Conservation (phyloP, 2,797 vertebrate species). For the Lithobates sylvaticus region DNA sequence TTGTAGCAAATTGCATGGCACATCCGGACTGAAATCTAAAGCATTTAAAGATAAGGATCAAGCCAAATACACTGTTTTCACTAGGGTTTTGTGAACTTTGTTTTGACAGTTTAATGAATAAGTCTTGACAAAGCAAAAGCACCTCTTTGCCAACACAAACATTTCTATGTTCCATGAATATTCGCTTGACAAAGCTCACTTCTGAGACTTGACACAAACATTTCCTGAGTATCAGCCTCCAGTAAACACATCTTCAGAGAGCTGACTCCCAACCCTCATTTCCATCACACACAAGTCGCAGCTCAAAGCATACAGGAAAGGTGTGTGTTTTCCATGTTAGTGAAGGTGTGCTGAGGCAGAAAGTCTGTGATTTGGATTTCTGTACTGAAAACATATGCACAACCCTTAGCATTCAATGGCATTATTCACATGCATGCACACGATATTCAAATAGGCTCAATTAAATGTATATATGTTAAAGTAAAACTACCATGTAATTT, state of each 20-base stretch:
- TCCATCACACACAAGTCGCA: slow-evolving; percentile 40
- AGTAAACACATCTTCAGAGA: slow-evolving; percentile 45
- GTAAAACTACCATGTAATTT: too few relatives aligned
- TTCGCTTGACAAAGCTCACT: slow-evolving; percentile 40
- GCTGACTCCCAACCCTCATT: slow-evolving; percentile 23
- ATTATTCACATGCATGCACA: too few relatives aligned
- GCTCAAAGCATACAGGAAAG: background rate
- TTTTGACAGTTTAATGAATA: slow-evolving; percentile 54
- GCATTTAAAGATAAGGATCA: slow-evolving; percentile 27
- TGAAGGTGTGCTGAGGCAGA: slow-evolving; percentile 8
- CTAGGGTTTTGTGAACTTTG: slow-evolving; percentile 28
- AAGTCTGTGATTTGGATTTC: too few relatives aligned
- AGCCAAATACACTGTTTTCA: slow-evolving; percentile 38
- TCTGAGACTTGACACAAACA: slow-evolving; percentile 36
- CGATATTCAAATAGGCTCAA: too few relatives aligned
- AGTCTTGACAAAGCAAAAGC: slow-evolving; percentile 46
- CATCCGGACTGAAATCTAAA: slow-evolving; percentile 22
- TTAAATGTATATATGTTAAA: too few relatives aligned
- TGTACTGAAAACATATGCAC: too few relatives aligned
- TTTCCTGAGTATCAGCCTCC: slow-evolving; percentile 23
- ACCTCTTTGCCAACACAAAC: slow-evolving; percentile 34
- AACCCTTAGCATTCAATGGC: too few relatives aligned
- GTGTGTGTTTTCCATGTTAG: background rate
- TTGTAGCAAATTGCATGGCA: slow-evolving; percentile 39
- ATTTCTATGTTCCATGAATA: slow-evolving; percentile 14